phyloP scores from a whole-genome alignment of 2,113 vertebrate genomes.

The Gobiocypris rarus region DNA sequence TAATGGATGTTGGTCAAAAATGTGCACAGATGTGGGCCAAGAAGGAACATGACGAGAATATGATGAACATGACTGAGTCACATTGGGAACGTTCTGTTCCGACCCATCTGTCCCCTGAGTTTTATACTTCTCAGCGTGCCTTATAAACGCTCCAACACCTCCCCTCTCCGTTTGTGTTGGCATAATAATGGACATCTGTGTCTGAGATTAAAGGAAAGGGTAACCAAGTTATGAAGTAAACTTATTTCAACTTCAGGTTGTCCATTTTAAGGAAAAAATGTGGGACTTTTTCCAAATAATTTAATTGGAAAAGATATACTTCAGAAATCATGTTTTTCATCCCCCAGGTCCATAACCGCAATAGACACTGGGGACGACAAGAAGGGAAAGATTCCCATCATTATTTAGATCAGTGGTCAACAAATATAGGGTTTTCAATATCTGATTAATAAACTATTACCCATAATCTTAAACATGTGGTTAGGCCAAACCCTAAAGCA shows the following conservation, averaged over 20 bases:
- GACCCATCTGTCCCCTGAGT: constrained; percentile 37
- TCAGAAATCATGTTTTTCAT: neutral
- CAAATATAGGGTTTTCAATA: neutral
- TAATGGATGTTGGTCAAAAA: neutral
- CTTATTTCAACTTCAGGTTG: neutral
- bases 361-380: neutral
- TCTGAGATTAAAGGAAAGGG: neutral
- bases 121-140: constrained; percentile 15
- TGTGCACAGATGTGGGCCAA: constrained; percentile 20
- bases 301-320: neutral
- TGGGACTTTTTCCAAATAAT: neutral
- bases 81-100: constrained; percentile 49
- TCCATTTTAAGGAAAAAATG: neutral
- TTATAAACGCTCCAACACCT: neutral
- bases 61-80: constrained; percentile 48
- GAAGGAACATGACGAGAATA: neutral
- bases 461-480: neutral
- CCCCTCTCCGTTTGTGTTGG: neutral
- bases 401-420: neutral
- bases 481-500: neutral
- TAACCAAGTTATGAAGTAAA: neutral
- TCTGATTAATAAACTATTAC: neutral
- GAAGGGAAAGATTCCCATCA: neutral
- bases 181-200: constrained; percentile 1
- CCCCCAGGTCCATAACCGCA: neutral